Percentiles rank a stretch among this genome's conserved stretches.
Conservation (phyloP, 2,797 vertebrate species). For the Cossypha heuglini region DNA sequence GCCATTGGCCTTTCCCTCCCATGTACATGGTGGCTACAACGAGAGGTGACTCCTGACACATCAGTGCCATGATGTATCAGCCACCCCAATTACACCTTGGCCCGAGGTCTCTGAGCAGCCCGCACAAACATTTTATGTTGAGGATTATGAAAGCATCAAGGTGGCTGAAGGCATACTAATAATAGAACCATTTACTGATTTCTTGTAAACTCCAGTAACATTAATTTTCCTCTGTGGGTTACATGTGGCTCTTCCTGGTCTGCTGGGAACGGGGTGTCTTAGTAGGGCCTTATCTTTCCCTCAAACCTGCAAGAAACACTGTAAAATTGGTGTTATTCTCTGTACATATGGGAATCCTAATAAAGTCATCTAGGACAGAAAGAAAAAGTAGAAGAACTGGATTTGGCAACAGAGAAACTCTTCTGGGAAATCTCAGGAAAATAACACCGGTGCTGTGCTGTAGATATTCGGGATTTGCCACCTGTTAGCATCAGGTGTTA, state of each 20-base stretch:
- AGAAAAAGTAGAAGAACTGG: not conserved
- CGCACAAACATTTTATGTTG: not conserved
- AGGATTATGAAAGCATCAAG: not conserved
- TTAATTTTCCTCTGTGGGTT: not conserved
- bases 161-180: not conserved
- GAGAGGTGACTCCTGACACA: not conserved
- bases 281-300: not conserved
- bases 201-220: not conserved
- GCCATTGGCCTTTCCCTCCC: not conserved
- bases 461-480: not conserved
- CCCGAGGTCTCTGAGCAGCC: not conserved
- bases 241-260: not conserved
- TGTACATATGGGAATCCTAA: not conserved
- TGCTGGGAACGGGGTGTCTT: not conserved
- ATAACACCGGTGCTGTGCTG: accelerated
- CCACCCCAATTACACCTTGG: no score
- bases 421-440: not conserved
- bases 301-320: not conserved
- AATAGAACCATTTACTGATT: not conserved
- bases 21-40: accelerated
- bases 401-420: not conserved
- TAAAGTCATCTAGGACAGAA: not conserved
- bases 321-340: not conserved
- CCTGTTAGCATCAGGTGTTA: not conserved
- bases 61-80: accelerated